A percentile compares a stretch with the other conserved stretches of the same genome.
Evolutionary conservation across 2,113 vertebrate genomes (phyloP).

Genomic region (Okapia johnstoni): DNA sequence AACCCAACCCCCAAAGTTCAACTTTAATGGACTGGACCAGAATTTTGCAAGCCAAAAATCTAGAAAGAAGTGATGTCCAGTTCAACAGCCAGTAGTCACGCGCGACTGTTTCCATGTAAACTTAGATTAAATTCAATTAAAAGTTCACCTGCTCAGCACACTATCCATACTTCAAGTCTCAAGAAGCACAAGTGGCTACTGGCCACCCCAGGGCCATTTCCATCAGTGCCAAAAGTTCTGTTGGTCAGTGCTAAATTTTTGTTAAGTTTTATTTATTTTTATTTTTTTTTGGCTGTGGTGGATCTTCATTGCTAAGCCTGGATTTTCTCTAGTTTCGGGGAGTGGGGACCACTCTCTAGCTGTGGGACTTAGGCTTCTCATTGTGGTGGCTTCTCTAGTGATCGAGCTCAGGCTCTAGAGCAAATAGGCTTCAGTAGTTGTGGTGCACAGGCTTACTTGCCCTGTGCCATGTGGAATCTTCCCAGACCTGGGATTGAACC

Average conservation of each 20-base stretch:
- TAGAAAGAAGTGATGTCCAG: background rate
- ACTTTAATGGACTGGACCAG: background rate
- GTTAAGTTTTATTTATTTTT: background rate
- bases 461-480: background rate
- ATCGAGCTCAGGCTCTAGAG: background rate
- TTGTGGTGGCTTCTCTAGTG: background rate
- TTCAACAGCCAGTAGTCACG: background rate
- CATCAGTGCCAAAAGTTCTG: background rate
- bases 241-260: background rate
- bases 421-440: background rate
- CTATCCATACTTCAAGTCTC: background rate
- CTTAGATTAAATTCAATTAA: background rate
- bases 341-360: background rate
- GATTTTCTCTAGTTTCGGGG: background rate
- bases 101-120: background rate
- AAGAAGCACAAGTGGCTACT: background rate
- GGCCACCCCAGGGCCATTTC: background rate
- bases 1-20: background rate
- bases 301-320: background rate
- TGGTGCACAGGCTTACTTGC: background rate
- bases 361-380: background rate
- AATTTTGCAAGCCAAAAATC: background rate
- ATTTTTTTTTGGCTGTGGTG: background rate
- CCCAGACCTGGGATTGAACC: background rate
- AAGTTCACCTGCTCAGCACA: background rate